Base-by-base conservation (phyloP, 2,888 invertebrate genomes). In the Arge pagana region DNA sequence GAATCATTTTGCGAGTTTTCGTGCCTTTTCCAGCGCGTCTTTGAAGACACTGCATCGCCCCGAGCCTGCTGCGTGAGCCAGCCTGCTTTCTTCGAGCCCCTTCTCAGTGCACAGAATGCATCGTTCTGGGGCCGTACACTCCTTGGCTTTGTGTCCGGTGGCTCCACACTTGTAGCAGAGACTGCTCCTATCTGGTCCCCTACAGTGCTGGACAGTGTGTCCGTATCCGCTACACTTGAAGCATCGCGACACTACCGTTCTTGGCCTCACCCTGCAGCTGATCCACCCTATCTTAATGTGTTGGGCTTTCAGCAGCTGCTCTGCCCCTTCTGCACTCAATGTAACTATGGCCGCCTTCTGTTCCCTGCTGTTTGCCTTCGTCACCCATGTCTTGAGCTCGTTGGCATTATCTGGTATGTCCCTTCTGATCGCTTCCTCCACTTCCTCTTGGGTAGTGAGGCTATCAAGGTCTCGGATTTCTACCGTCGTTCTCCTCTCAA, bases 91-190 rank as follows among this genome's bases (percentile, higher is more conserved):
- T 4, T 18, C 36, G 19, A 3, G 10, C 40, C 13, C 26, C 18
- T 10, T 18, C 19, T 48, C 33, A 16, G 21, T 48, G 19, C 56
- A 57, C 1, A 61, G 39, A 10, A 51, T 19, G 24, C 56, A 58
- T 15, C 15, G 21, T 2, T 31, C 36, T 28, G 37, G 16, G 0
- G 28, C 43, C 4, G 31, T 43, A 19, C 55, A 57, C 1, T 35
- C 37, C 10, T 21, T 36, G 10, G 11, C 23, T 26, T 43, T 42
- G 19, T 58, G 57, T 2, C 50, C 48, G n/a, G 10, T 26, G 18
- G 7, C 24, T 3, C 48, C 37, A 3, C 48, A 48, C 16, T 36
- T 21, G 23, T 24, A 24, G 48, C 48, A 48, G 3, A 48, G 7
- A 16, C 8, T 2, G 13, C 15, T 36, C 15, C 48, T 19, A 6